Evolutionary conservation across 2,888 invertebrate species (phyloP).

Genomic region (Athrips mouffetella): DNA sequence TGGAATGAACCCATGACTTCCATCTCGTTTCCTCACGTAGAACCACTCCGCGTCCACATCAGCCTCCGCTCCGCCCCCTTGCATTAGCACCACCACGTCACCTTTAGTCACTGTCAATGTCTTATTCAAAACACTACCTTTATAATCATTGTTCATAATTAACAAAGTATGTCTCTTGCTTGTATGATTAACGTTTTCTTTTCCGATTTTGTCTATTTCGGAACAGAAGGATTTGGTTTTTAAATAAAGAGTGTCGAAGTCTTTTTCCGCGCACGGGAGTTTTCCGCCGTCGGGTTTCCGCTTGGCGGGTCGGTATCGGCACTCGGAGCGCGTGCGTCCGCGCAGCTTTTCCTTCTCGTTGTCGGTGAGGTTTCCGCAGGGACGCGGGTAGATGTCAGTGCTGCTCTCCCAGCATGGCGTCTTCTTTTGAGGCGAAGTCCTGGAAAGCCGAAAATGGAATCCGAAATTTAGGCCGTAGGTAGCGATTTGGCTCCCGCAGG

Average conservation of each 20-base stretch:
- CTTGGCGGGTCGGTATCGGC: slow-evolving; percentile 73
- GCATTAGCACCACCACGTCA: slow-evolving; percentile 85
- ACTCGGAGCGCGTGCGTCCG: slow-evolving; percentile 83
- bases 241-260: slow-evolving; percentile 85
- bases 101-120: slow-evolving; percentile 83
- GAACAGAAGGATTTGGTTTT: slow-evolving; percentile 67
- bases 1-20: slow-evolving; percentile 86
- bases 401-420: slow-evolving; percentile 90
- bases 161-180: slow-evolving; percentile 82
- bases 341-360: slow-evolving; percentile 83
- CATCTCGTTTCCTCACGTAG: slow-evolving; percentile 84
- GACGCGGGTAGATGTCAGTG: slow-evolving; percentile 88
- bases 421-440: slow-evolving; percentile 75
- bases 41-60: slow-evolving; percentile 85
- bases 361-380: slow-evolving; percentile 89
- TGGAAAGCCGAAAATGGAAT: slow-evolving; percentile 36
- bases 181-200: slow-evolving; percentile 32
- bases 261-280: slow-evolving; percentile 80
- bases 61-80: slow-evolving; percentile 53
- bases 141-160: slow-evolving; percentile 83
- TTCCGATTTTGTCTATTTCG: slow-evolving; percentile 49
- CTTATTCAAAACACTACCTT: slow-evolving; percentile 74
- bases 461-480: neutral
- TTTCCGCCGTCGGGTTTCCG: slow-evolving; percentile 48
- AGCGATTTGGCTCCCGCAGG: no score